Conservation (phyloP, 1,140 invertebrate genomes). For the Anagrus nilaparvatae region DNA sequence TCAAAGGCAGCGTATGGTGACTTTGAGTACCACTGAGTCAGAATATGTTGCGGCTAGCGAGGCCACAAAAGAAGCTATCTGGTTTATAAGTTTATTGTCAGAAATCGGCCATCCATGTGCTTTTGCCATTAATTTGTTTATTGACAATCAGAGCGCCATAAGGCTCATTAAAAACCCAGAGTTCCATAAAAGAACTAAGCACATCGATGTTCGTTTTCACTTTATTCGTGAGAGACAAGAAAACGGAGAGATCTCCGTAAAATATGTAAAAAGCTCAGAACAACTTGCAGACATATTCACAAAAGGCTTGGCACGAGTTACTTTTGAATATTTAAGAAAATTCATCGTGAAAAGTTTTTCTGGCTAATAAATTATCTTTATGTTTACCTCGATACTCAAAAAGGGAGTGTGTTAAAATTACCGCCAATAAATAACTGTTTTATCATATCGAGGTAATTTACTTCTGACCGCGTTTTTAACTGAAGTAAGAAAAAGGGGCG, state of each 20-base stretch:
- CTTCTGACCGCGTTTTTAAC: background rate
- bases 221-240: conserved; percentile 23
- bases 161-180: conserved; percentile 28
- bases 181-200: conserved; percentile 24
- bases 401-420: conserved; percentile 10
- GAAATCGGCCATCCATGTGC: conserved; percentile 4
- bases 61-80: conserved; percentile 30
- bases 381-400: too few species aligned
- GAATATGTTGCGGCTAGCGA: conserved; percentile 36
- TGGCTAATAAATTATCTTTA: conserved; percentile 4
- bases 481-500: background rate
- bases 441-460: background rate
- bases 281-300: conserved; percentile 3
- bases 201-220: conserved; percentile 29
- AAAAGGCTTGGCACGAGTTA: conserved; percentile 1
- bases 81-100: conserved; percentile 18
- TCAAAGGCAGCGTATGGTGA: too few species aligned
- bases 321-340: background rate
- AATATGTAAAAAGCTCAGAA: background rate
- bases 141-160: conserved; percentile 30
- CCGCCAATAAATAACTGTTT: background rate
- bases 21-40: too few species aligned
- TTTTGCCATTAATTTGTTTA: background rate
- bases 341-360: conserved; percentile 8
- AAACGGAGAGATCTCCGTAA: background rate